Evolutionary conservation across 2,113 vertebrate genomes (phyloP), one percentile per base, ranked within the genome.

Genomic region (Megaceryle maxima): DNA sequence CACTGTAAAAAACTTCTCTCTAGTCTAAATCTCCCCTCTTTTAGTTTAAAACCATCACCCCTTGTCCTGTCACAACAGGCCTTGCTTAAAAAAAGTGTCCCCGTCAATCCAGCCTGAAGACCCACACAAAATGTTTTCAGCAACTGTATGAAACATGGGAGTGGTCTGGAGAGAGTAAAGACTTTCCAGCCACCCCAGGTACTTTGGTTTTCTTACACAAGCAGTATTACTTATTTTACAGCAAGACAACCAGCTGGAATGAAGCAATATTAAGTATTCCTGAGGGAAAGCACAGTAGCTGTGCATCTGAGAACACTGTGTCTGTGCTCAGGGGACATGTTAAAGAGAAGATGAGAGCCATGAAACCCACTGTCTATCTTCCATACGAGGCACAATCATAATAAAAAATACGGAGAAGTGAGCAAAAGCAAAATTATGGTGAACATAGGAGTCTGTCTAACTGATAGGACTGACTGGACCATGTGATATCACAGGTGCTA

Each of bases 271-370:
- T 70, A 76, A 76, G 44, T 21, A 64, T 15, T 78, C 77, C 9
- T 0, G 0, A 77, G 83, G 26, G 87, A 48, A 87, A 72, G 31
- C n/a, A 66, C 0, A 0, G 44, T 48, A 37, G 46, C 29, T 60
- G 13, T 25, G 28, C 55, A 26, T 76, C 76, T 74, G 68, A 78
- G 77, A 87, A 56, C 26, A 66, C 11, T 3, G 18, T 16, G 22
- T 53, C 76, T 70, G 69, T 53, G 43, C 44, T 85, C 51, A 77
- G 14, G 14, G 50, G 43, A 41, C 10, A 41, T 1, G 0, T 64
- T 46, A 69, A 74, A n/a, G 13, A 44, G 64, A 72, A 76, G 76
- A 72, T 33, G 39, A 70, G 57, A 59, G 39, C 81, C 44, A 39
- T 43, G 48, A 56, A 70, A 37, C 9, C 10, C 64, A 35, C 56